These are phyloP conservation scores for Cyprinodon brontotheroides DNA, from an alignment of 2,113 vertebrate genomes.

Conservation along the genomic window DNA sequence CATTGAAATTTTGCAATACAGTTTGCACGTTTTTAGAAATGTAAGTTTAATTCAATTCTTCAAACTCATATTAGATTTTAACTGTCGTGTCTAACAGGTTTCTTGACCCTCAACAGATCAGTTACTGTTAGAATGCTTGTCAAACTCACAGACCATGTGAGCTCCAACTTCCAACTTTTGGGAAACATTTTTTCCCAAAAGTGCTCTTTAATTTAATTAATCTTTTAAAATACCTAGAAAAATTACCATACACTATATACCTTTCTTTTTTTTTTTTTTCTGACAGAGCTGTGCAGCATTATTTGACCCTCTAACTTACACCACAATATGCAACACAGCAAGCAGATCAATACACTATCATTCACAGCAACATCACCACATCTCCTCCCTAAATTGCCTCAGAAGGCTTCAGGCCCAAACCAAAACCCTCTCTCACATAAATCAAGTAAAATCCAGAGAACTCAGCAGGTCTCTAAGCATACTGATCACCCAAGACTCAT, in stretches of 20 bases:
- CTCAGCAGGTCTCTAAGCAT: conserved; percentile 39
- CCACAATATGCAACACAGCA: conserved; percentile 40
- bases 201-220: not conserved
- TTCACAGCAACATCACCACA: conserved; percentile 43
- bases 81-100: not conserved
- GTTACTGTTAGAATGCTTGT: not conserved
- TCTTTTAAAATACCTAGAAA: not conserved
- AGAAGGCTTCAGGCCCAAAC: conserved; percentile 38
- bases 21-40: not conserved
- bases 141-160: not conserved
- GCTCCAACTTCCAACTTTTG: too few species aligned
- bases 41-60: not conserved
- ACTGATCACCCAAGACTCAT: conserved; percentile 55
- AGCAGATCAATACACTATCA: conserved; percentile 44
- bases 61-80: not conserved
- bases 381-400: conserved; percentile 29
- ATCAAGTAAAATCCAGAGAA: conserved; percentile 58
- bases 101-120: not conserved
- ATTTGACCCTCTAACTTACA: conserved; percentile 26
- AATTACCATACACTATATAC: not conserved
- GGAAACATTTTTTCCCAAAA: not conserved
- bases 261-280: not conserved
- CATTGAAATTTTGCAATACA: not conserved
- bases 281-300: not conserved
- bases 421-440: conserved; percentile 54